Evolutionary conservation across 2,113 vertebrate species (phyloP).

Genomic region (Mobula birostris): DNA sequence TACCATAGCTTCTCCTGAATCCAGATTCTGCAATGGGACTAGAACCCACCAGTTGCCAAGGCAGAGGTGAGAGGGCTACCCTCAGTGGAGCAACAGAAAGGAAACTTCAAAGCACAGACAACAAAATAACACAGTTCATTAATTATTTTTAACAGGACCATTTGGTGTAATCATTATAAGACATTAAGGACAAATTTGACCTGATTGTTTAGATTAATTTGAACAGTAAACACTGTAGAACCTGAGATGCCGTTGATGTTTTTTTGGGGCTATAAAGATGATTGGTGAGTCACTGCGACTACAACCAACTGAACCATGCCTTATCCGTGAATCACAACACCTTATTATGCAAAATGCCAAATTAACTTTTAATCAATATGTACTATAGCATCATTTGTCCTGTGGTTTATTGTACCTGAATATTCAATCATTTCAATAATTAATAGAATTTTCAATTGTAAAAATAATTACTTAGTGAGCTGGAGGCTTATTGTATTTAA

Average conservation of each 20-base stretch:
- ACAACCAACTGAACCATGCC: neutral
- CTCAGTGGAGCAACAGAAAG: neutral
- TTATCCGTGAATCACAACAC: conserved; percentile 3
- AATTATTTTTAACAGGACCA: neutral
- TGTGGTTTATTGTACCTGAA: conserved; percentile 24
- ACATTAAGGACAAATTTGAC: conserved; percentile 8
- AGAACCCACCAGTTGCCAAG: neutral
- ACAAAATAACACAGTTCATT: neutral
- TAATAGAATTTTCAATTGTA: conserved; percentile 34
- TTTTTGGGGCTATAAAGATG: neutral
- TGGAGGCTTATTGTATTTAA: conserved; percentile 20
- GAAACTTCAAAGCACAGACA: neutral
- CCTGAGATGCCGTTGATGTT: conserved; percentile 9
- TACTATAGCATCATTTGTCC: conserved; percentile 11
- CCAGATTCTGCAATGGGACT: neutral
- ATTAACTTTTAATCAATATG: conserved; percentile 32
- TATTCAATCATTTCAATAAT: conserved; percentile 34
- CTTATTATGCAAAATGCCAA: conserved; percentile 28
- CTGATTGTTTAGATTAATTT: conserved; percentile 29
- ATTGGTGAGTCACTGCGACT: conserved; percentile 2
- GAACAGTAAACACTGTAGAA: conserved; percentile 10
- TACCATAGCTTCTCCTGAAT: neutral
- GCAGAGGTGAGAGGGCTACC: neutral
- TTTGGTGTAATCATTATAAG: neutral
- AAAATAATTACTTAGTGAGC: conserved; percentile 19